Evolutionary conservation across 2,113 vertebrate species (phyloP).

Genomic region (Acrocephalus kingi): DNA sequence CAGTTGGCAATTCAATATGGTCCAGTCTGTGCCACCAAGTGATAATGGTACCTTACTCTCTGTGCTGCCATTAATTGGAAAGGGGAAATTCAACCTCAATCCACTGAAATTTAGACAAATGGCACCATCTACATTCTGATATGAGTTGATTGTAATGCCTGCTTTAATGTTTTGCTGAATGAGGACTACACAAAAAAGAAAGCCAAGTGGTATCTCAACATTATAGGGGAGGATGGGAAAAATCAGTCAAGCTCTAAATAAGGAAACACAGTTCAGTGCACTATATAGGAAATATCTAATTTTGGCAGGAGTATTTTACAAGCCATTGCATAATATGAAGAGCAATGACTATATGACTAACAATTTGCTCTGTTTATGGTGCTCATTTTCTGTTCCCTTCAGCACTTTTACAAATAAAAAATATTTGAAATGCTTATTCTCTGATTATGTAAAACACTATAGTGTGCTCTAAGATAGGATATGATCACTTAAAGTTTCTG

Average conservation of each 20-base stretch:
- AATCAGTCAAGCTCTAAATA: not conserved
- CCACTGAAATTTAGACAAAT: not conserved
- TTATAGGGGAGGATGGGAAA: not conserved
- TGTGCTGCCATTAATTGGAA: not conserved
- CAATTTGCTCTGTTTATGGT: not conserved
- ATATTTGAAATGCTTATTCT: not conserved
- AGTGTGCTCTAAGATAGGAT: not conserved
- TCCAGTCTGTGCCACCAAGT: not conserved
- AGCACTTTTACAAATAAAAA: not conserved
- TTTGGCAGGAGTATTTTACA: not conserved
- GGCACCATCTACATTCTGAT: not conserved
- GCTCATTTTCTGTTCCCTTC: not conserved
- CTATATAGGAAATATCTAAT: not conserved
- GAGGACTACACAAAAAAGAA: not conserved
- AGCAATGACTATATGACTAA: not conserved
- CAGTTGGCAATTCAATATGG: not conserved
- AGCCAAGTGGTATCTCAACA: not conserved
- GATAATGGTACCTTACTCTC: not conserved
- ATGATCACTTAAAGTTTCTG: not conserved
- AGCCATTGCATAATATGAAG: not conserved
- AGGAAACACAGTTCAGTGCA: not conserved
- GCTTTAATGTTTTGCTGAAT: not conserved
- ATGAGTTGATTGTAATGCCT: not conserved
- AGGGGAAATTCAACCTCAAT: not conserved
- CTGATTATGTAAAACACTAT: not conserved